Evolutionary conservation across 2,113 vertebrate species (phyloP), one percentile per base, ranked within the genome.

Genomic region (Callorhinus ursinus): DNA sequence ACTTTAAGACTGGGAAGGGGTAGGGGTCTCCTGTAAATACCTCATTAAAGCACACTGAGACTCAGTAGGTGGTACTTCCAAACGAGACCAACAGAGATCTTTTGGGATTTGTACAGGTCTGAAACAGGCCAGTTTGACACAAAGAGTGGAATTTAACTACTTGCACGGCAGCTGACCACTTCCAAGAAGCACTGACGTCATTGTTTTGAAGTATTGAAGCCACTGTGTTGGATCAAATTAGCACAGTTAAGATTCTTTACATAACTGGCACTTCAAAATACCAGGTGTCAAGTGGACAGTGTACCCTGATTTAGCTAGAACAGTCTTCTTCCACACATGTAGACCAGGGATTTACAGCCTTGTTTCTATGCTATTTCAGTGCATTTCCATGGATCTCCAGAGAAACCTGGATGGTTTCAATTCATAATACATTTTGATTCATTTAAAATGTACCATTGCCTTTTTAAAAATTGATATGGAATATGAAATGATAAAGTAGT

Each of bases 21-120:
- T 93, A 88, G 63, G n/a, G 39, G 94, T 88, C n/a, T 21, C 59
- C 85, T 88, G 76, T 95, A 96, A 96, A 97, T 84, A 90, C 63
- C 84, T 98, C 90, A 97, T 97, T 96, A 96, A 95, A 96, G n/a
- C 39, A 77, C 79, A 92, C 11, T 26, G 81, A 81, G 71, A 94
- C 61, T 95, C 39, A n/a, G 39, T 85, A 51, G 49, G 84, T 46
- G 26, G 49, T 82, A 42, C 46, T 95, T 92, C 46, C 36, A 92
- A 93, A 94, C 21, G 72, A 92, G 69, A 90, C 42, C 74, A 77
- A 72, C 51, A 76, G 6, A 67, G 79, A 15, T 4, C 19, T 31
- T 82, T 22, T 49, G 76, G 57, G 77, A 88, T 88, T 69, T 85
- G 15, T 42, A 31, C 15, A 61, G 69, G 33, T 19, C n/a, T 67